Evolutionary conservation across 1,140 invertebrate genomes (phyloP), one percentile per base, ranked within the genome.

Genomic region (Drosophila cardini): DNA sequence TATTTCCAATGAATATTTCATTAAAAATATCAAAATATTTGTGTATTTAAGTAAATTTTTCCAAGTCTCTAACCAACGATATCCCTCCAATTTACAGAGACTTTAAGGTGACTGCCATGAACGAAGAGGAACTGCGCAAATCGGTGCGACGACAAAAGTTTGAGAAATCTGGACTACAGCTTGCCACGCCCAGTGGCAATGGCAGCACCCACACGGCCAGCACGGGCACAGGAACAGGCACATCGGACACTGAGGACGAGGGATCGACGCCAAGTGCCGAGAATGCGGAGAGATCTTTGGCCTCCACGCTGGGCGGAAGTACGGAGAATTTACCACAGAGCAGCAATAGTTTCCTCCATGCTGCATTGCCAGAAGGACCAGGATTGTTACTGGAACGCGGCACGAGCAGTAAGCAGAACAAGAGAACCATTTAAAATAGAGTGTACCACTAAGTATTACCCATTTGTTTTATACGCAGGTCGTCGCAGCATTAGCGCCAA

Each of bases 61-160:
- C 32, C 1, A 30, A 2, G 10, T 21, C 4, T 21, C 26, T 26
- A 32, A 10, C 26, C 34, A 0, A 53, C 26, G 5, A 36, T 5
- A 10, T 16, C 9, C 36, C 0, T 34, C 9, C 1, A 5, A 0
- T n/a, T 26, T 10, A 5, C 78, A 97, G 96, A 81, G 96, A 97
- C 80, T 97, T 96, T 83, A 96, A 96, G 64, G 96, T 97, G 26
- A 97, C 96, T 85, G 96, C 96, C 42, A 97, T 97, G 94, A 96
- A 97, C 86, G 96, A 95, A 11, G 96, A 97, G 60, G 96, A 97
- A 89, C 92, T 97, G 56, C 93, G 96, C 13, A 96, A 96, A 84
- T 97, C 96, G 1, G 94, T 96, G 92, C 94, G 96, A 30, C 94
- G 95, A 10, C 93, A 94, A 7, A 95, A 96, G 90, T 94, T 95